Evolutionary conservation across 2,797 vertebrate species (phyloP), one percentile per base, ranked within the genome.

Genomic region (Amphiprion clarkii): DNA sequence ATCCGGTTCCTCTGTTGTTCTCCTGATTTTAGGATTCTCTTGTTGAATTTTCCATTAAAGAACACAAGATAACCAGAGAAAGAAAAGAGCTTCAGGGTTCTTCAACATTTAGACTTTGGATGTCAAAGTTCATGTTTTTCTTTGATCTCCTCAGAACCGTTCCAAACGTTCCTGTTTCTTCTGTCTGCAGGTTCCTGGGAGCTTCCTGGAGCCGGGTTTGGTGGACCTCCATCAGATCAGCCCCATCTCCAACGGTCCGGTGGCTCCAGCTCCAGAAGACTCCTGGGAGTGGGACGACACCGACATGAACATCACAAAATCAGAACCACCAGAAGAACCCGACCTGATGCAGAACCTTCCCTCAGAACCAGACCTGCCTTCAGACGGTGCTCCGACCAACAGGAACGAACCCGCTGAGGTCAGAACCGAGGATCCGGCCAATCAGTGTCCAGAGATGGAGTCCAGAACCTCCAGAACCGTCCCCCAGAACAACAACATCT

Each of bases 231-330:
- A 91, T 71, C 94, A 94, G 56, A 65, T 79, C 58, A 91, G 90
- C 62, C 88, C 89, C 2, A 72, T 74, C 25, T 74, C 74, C 0
- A 40, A 44, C 0, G 84, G 85, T 53, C 87, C 88, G 4, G 68
- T 71, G 12, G 92, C 75, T 2, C 91, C 71, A 1, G 90, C 69
- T 4, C 91, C 80, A 16, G 98, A 99, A 61, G 98, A 99, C 86
- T 97, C 95, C 25, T 95, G 98, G 88, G 98, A 99, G 88, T 99
- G 98, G 98, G 98, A 99, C 79, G 98, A 99, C 86, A 99, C 95
- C 2, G 98, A 99, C 65, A 98, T 99, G 92, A 96, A 97, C 80
- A 96, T 97, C 89, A 93, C 87, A 5, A 88, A 94, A 77, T 83
- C 70, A 66, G 94, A 96, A 56, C 91, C 86, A 53, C 93, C 90